A percentile compares a stretch with the other conserved stretches of the same genome.
phyloP scores from a whole-genome alignment of 2,888 invertebrate genomes.

The Idaea dimidiata region DNA sequence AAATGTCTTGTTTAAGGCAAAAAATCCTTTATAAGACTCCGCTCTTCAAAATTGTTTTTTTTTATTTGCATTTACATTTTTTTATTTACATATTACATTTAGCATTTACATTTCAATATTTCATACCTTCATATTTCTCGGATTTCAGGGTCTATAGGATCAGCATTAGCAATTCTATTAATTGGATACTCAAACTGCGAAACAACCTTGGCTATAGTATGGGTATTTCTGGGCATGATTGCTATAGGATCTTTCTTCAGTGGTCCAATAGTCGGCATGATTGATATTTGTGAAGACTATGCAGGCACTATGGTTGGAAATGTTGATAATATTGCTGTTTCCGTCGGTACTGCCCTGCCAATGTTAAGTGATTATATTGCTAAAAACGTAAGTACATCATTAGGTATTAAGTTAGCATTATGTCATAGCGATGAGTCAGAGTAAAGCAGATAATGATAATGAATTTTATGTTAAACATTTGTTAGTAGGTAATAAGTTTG shows the following conservation, averaged over 20 bases:
- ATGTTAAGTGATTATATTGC: neutral
- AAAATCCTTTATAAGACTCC: too few species aligned
- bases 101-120: neutral
- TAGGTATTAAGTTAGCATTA: neutral
- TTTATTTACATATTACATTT: neutral
- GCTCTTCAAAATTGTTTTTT: too few species aligned
- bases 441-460: neutral
- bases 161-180: neutral
- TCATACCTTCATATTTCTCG: neutral
- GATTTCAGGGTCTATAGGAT: neutral
- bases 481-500: too few species aligned
- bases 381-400: neutral
- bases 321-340: neutral
- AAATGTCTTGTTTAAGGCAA: too few species aligned
- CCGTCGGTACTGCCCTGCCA: neutral
- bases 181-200: neutral
- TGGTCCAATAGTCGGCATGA: neutral
- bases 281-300: neutral
- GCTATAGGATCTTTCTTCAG: neutral
- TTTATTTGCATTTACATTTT: neutral
- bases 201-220: neutral
- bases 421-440: neutral
- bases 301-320: neutral
- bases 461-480: neutral
- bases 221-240: neutral